Base-by-base conservation (phyloP, 2,888 invertebrate species). In the Megastigmus dorsalis region DNA sequence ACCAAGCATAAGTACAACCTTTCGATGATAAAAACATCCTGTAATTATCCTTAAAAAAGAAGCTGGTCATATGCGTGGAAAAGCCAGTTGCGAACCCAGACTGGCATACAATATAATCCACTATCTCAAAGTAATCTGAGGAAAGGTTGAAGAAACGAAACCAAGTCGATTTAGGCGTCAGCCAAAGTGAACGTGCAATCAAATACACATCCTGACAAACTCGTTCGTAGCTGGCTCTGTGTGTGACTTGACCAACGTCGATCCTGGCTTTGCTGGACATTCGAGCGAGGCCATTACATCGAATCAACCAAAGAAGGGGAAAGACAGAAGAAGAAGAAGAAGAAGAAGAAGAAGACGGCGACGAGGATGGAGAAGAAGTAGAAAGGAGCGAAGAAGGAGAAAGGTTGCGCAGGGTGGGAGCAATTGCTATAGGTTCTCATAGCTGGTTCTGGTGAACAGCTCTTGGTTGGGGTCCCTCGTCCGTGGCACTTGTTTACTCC, bases 401-500 rank as follows among this genome's bases (percentile, higher is more conserved):
- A 54, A 36, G 54, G 43, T 7, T n/a, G 10, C 26, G 6, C 20
- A 2, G 41, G 43, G 26, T 38, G 50, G 50, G 26, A 54, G 52
- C 62, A 62, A 45, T 43, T 20, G 48, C 63, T 55, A n/a, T n/a
- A n/a, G n/a, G n/a, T n/a, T 36, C 15, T 18, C 30, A 23, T 54
- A n/a, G 52, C 33, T 33, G 41, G 60, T 66, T 59, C 66, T 59
- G 41, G 52, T 63, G 67, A n/a, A n/a, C n/a, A n/a, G n/a, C n/a
- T n/a, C n/a, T n/a, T n/a, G n/a, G n/a, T n/a, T n/a, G 60, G 67
- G 66, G 67, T 67, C 66, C 50, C 57, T 57, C 68, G 36, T 77
- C 79, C 80, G 45, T 78, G 82, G 82, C 84, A 84, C 85, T 85
- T 85, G 85, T 85, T 85, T 85, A 86, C 84, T 82, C 82, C 71